Evolutionary conservation across 2,888 invertebrate species (phyloP), one percentile per base, ranked within the genome.

Genomic region (Apantesis nais): DNA sequence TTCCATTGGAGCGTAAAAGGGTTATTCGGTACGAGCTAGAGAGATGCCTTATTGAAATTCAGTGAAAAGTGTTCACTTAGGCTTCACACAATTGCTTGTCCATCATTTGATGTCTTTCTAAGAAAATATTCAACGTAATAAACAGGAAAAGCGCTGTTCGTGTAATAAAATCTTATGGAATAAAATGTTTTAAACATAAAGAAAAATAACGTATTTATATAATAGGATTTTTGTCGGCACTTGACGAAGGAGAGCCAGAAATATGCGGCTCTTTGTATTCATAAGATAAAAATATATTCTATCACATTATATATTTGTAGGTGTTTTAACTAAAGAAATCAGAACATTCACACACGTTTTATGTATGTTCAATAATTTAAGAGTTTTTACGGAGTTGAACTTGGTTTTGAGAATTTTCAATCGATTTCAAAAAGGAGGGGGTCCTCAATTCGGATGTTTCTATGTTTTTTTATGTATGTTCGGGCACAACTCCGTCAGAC

Each of bases 181-280:
- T 65, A 67, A 66, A 68, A 79, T 78, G 73, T 75, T 78, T 78
- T 69, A 78, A 77, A 73, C 72, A 73, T 74, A 73, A 61, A 61
- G 64, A 67, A 48, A 22, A 60, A 67, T 67, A 58, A 70, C 29
- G 58, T 68, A 68, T 68, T 64, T 60, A 44, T 69, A 69, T 58
- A 58, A 68, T 64, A 68, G 44, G 60, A 70, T 66, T 66, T 39
- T 52, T 25, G 29, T 66, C 31, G n/a, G 55, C 39, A 52, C 61
- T 68, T 79, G 74, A 72, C 66, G 66, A 71, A 61, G 75, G 72
- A 70, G 31, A 72, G 73, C 73, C 67, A 77, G 65, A 39, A 64
- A 62, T 68, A 31, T 64, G 58, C 22, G 55, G 61, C 48, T 66
- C 55, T 66, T 70, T 66, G 70, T 62, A 66, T 66, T 70, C 55